A percentile compares a stretch with the other conserved stretches of the same genome.
These are phyloP conservation scores for Percopsis transmontana DNA, from an alignment of 2,113 vertebrate genomes.

Conservation along the genomic window DNA sequence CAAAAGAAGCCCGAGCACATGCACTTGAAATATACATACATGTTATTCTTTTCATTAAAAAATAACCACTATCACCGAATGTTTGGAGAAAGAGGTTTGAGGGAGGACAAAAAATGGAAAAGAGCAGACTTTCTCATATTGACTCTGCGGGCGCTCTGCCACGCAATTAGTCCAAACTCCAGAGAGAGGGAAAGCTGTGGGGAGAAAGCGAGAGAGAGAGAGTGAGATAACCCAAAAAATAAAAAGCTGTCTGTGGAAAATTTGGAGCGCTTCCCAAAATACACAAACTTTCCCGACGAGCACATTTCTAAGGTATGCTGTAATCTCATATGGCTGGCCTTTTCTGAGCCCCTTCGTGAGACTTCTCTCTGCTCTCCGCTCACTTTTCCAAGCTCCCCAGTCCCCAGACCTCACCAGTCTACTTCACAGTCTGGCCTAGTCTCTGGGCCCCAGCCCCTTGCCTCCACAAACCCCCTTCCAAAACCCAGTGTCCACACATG, in stretches of 20 bases:
- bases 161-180: slow-evolving; percentile 71
- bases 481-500: slow-evolving; percentile 75
- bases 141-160: slow-evolving; percentile 48
- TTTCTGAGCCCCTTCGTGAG: slow-evolving; percentile 73
- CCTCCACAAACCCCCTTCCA: slow-evolving; percentile 61
- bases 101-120: slow-evolving; percentile 37
- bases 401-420: slow-evolving; percentile 71
- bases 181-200: slow-evolving; percentile 3
- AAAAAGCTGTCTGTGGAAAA: slow-evolving; percentile 77
- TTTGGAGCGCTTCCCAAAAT: slow-evolving; percentile 75
- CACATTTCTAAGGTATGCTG: slow-evolving; percentile 78
- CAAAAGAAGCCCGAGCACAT: slow-evolving; percentile 56
- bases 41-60: slow-evolving; percentile 72
- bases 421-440: slow-evolving; percentile 68
- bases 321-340: slow-evolving; percentile 79
- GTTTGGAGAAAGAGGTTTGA: slow-evolving; percentile 67
- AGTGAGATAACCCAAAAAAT: slow-evolving; percentile 73
- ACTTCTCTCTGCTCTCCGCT: slow-evolving; percentile 64
- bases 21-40: slow-evolving; percentile 73
- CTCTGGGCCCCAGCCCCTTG: slow-evolving; percentile 66
- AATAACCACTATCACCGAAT: slow-evolving; percentile 73
- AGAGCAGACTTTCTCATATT: slow-evolving; percentile 69
- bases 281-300: slow-evolving; percentile 72
- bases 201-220: neutral
- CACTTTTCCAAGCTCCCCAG: slow-evolving; percentile 67